Percentiles rank a stretch among this genome's conserved stretches.
Evolutionary conservation across 2,113 vertebrate genomes (phyloP).

Genomic region (Xiphias gladius): DNA sequence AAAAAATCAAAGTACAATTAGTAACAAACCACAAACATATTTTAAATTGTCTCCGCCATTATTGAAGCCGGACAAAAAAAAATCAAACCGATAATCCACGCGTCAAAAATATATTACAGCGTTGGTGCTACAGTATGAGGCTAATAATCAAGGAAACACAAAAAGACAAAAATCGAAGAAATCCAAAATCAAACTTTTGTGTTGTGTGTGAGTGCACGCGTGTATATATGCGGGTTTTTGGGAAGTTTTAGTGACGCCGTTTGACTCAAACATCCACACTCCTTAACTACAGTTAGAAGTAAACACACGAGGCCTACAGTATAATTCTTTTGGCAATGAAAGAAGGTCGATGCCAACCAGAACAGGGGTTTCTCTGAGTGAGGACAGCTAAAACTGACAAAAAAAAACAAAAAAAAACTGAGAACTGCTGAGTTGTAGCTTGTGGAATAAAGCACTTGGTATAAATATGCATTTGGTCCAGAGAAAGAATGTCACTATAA

Average conservation of each 20-base stretch:
- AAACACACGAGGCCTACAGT: slow-evolving; percentile 18
- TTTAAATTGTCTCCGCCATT: slow-evolving; percentile 10
- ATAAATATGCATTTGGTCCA: slow-evolving; percentile 30
- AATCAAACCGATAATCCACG: slow-evolving; percentile 16
- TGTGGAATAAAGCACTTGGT: slow-evolving; percentile 67
- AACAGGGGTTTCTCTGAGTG: background rate
- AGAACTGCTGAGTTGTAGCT: slow-evolving; percentile 12
- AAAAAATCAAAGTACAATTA: slow-evolving; percentile 14
- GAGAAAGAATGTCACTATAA: background rate
- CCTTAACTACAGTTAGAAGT: background rate
- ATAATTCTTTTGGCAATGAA: slow-evolving; percentile 50
- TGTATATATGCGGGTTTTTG: slow-evolving; percentile 1
- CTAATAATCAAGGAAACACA: slow-evolving; percentile 12
- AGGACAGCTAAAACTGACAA: background rate
- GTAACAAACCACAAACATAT: slow-evolving; percentile 22
- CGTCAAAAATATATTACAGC: slow-evolving; percentile 16
- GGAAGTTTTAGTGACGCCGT: background rate
- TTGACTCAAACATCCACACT: background rate
- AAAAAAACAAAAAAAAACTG: too few relatives aligned
- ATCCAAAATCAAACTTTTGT: slow-evolving; percentile 34
- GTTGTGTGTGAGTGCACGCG: slow-evolving; percentile 11
- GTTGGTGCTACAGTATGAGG: slow-evolving; percentile 36
- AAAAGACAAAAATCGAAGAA: slow-evolving; percentile 6
- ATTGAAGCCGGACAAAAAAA: slow-evolving; percentile 27
- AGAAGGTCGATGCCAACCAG: background rate